Evolutionary conservation across 92 coral and sea anemone species (phyloP).

Genomic region (Siderastrea radians): DNA sequence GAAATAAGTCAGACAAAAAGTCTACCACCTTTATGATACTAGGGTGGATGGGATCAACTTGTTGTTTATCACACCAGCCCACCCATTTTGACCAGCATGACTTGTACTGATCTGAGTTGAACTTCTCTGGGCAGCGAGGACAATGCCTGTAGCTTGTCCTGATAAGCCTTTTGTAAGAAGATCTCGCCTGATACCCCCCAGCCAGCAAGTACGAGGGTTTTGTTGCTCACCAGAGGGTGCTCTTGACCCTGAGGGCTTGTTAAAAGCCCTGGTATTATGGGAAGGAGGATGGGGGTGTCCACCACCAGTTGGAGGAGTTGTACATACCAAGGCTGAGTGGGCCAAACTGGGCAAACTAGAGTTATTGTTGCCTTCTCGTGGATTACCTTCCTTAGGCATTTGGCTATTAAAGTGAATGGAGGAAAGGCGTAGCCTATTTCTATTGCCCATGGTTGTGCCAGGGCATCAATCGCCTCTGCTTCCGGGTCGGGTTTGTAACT

Average conservation of each 20-base stretch:
- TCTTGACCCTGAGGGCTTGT: constrained; percentile 13
- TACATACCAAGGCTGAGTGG: constrained; percentile 50
- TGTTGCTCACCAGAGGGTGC: constrained; percentile 27
- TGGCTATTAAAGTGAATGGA: constrained; percentile 38
- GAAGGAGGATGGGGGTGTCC: constrained; percentile 55
- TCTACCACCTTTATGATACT: too few relatives aligned
- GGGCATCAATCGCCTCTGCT: constrained; percentile 51
- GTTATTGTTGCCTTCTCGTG: constrained; percentile 17
- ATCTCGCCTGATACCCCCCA: constrained; percentile 42
- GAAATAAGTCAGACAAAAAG: too few relatives aligned
- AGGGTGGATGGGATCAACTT: constrained; percentile 23
- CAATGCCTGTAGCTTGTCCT: constrained; percentile 35
- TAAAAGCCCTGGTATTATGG: constrained; percentile 14
- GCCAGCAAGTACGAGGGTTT: constrained; percentile 45
- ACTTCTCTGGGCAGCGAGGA: constrained; percentile 42
- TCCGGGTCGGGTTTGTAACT: constrained; percentile 39
- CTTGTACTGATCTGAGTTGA: constrained; percentile 39
- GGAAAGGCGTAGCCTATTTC: constrained; percentile 47
- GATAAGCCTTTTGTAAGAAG: constrained; percentile 34
- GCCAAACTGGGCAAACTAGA: constrained; percentile 24
- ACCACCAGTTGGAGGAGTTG: constrained; percentile 30
- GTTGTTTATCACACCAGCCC: constrained; percentile 45
- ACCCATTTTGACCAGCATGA: constrained; percentile 40
- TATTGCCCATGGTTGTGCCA: constrained; percentile 28
- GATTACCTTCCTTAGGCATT: constrained; percentile 37